Evolutionary conservation across 64 coral and sea anemone species (phyloP), one percentile per base, ranked within the genome.

Genomic region (Catalaphyllia jardinei): DNA sequence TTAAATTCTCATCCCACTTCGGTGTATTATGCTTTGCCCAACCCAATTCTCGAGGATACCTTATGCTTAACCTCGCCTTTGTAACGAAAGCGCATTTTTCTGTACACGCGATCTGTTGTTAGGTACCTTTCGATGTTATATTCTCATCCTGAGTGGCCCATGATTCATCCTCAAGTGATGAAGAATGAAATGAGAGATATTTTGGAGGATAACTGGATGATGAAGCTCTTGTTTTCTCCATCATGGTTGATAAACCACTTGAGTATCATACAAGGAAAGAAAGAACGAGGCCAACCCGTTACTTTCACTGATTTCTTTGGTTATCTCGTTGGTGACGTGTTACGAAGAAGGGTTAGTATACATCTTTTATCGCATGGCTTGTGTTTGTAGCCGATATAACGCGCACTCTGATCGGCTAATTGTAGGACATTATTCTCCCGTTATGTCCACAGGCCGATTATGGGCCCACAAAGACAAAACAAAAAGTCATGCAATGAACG

Each of bases 221-320:
- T 91, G 50, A 82, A 89, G 89, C 50, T 95, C 22, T 63, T 95
- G 10, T 29, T 95, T 0, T 88, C 17, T 13, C 67, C 93, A 15
- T 46, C 89, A 0, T 95, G 89, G 89, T 22, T 86, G 67, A 82
- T 82, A n/a, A 95, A 71, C 74, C 93, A 85, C 19, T 72, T 95
- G 20, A 16, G 22, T 0, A 60, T 88, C 50, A 86, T 95, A 1
- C 62, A 25, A 8, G 2, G 69, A 6, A 95, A 95, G 52, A 91
- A 60, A 82, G 19, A 42, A 22, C 75, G 93, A 16, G 87, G 92
- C 16, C 87, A 94, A 24, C 92, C 92, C 2, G 42, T 94, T n/a
- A 94, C 80, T 77, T 94, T 89, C 22, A 94, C 92, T 10, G 92
- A 94, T 20, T 94, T 94, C 42, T 94, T 94, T 73, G 92, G 92